Percentiles rank a stretch among this genome's conserved stretches.
Conservation (phyloP, 2,113 vertebrate species). For the Oceanodroma tethys region DNA sequence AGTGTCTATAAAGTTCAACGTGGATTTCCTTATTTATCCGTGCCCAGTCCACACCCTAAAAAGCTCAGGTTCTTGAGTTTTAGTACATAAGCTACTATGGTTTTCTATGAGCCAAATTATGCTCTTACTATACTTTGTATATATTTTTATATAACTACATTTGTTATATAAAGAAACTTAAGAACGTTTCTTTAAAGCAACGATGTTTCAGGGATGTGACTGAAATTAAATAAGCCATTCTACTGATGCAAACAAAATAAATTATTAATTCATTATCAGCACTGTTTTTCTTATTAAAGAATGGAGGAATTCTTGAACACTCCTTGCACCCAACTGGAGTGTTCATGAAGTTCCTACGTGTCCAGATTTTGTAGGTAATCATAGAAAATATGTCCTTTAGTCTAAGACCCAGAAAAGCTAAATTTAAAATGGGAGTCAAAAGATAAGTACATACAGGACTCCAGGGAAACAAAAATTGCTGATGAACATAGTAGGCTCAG, state of each 20-base stretch:
- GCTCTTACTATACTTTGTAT: neutral
- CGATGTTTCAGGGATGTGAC: neutral
- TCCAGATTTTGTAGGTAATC: neutral
- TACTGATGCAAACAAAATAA: neutral
- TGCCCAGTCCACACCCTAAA: neutral
- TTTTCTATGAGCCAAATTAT: neutral
- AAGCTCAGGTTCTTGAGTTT: neutral
- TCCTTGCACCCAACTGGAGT: neutral
- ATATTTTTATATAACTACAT: too few relatives aligned
- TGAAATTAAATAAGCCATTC: neutral
- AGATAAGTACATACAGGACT: neutral
- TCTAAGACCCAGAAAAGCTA: neutral
- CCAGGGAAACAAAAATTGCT: neutral
- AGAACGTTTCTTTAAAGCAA: neutral
- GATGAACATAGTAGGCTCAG: neutral
- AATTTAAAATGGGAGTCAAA: neutral
- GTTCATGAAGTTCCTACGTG: neutral
- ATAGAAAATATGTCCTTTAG: neutral
- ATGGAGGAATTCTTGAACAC: neutral
- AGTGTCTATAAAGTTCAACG: neutral
- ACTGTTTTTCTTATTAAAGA: neutral
- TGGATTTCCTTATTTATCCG: neutral
- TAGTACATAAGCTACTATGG: neutral
- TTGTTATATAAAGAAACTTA: too few relatives aligned
- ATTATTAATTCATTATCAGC: neutral